Conservation (phyloP, 2,797 vertebrate genomes). For the Halcyon chelicuti region DNA sequence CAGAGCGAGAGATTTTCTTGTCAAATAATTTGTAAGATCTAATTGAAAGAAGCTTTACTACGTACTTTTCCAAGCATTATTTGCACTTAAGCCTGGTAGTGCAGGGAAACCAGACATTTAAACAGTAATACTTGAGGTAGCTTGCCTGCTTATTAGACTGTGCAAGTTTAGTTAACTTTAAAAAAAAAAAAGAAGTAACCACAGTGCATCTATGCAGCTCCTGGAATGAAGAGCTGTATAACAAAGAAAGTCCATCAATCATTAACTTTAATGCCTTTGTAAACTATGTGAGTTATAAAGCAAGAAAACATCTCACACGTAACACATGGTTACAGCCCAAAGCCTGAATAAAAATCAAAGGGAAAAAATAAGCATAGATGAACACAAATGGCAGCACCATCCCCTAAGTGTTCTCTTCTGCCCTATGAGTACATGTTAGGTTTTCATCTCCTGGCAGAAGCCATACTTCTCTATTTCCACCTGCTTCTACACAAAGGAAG, state of each 20-base stretch:
- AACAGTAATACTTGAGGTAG: neutral
- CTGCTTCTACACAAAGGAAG: neutral
- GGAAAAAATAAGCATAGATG: neutral
- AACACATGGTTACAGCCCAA: neutral
- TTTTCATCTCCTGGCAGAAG: neutral
- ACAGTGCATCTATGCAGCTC: neutral
- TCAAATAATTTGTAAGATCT: conserved; percentile 2
- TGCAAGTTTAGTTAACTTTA: neutral
- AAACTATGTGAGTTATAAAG: neutral
- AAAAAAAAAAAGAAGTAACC: neutral
- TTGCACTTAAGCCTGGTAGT: neutral
- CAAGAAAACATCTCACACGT: fast-evolving
- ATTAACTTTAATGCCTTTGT: neutral
- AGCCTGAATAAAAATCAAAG: neutral
- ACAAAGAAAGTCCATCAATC: neutral
- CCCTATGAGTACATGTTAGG: fast-evolving
- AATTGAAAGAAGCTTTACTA: conserved; percentile 1
- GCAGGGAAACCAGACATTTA: conserved; percentile 17
- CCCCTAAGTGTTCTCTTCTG: neutral
- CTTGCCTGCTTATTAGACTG: neutral
- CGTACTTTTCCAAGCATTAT: neutral
- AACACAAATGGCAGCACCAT: neutral
- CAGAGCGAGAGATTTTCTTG: conserved; percentile 23
- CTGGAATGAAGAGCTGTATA: neutral
- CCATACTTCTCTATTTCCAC: neutral